Conservation (phyloP, 2,113 vertebrate genomes). For the Pygoscelis adeliae region DNA sequence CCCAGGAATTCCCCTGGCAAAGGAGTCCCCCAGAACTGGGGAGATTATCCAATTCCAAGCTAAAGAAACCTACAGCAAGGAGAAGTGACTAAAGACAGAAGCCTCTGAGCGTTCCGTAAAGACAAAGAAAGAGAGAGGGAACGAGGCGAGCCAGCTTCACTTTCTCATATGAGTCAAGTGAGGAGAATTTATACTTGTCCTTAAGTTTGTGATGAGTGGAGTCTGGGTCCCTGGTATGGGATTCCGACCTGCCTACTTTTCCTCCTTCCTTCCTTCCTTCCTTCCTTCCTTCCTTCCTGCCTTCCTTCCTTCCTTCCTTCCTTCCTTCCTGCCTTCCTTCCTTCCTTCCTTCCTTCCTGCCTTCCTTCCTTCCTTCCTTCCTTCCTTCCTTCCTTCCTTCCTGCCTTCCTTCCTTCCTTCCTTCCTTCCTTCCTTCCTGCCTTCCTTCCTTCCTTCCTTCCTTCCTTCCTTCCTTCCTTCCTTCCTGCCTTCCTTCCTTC, state of each 20-base stretch:
- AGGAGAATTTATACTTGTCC: background rate
- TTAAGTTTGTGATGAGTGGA: background rate
- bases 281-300: background rate
- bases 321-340: background rate
- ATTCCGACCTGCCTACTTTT: background rate
- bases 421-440: background rate
- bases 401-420: no score
- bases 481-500: no score
- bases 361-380: no score
- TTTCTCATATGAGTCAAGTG: background rate
- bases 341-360: background rate
- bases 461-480: background rate
- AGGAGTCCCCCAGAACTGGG: background rate
- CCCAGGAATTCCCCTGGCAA: background rate
- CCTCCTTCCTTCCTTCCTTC: background rate
- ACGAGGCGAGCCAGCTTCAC: fast-evolving
- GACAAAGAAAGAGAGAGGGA: background rate
- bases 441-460: background rate
- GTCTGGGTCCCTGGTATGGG: background rate
- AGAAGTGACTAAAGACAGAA: background rate
- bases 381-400: background rate
- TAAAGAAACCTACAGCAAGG: background rate
- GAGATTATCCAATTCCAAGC: background rate
- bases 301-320: background rate
- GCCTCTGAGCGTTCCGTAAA: background rate